Evolutionary conservation across 2,888 invertebrate species (phyloP), one percentile per base, ranked within the genome.

Genomic region (Drosophila prolongata): DNA sequence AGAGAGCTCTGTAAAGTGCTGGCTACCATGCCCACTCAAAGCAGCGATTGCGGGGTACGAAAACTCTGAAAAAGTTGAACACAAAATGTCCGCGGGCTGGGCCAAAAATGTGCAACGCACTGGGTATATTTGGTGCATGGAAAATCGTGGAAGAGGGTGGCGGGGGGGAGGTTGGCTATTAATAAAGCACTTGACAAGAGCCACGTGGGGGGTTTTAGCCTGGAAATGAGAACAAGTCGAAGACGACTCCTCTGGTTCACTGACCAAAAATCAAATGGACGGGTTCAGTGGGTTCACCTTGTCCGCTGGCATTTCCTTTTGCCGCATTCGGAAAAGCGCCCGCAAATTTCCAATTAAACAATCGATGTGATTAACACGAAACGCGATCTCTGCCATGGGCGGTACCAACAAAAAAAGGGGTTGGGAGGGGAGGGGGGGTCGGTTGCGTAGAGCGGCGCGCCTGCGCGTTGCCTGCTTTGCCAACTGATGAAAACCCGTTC

Each of bases 401-500:
- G 67, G 53, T 34, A 53, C 44, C 44, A 34, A 53, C 47, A 37
- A 34, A 30, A 24, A 30, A 78, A 19, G 13, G 38, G 75, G 81
- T 75, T 65, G 68, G 50, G 47, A 43, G 69, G 67, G 50, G 44
- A 35, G 50, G 57, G 47, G 59, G 50, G 44, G 44, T 50, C 53
- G 47, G 43, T 30, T 62, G 38, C 49, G 19, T 50, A 42, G 38
- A 19, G 46, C 24, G 49, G 49, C 49, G 49, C 49, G 49, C 49
- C 49, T 49, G 49, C 13, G 42, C 46, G 58, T 62, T 77, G 80
- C 80, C 85, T 84, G 80, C 72, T 84, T 80, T 81, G 81, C 82
- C 80, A 81, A 84, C 67, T 67, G 43, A 34, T 44, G 66, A 19
- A 83, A 88, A 87, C 89, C 52, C 55, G 89, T 87, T 88, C 78